A percentile compares a stretch with the other conserved stretches of the same genome.
These are phyloP conservation scores for Allacma fusca DNA, from an alignment of 2,888 invertebrate species.

Conservation along the genomic window DNA sequence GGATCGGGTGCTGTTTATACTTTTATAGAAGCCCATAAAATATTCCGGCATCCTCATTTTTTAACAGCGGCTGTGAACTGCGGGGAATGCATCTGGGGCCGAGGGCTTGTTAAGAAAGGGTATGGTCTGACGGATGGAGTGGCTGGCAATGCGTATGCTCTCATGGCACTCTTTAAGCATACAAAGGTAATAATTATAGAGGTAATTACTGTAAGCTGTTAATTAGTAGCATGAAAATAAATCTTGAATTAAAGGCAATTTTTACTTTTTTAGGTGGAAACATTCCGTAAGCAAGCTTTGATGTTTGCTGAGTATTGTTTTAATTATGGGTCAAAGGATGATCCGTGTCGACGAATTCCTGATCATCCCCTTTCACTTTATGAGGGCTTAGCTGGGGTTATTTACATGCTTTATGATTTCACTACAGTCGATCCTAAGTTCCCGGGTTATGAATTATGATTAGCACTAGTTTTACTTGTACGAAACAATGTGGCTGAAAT, in stretches of 20 bases:
- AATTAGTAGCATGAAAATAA: too few relatives aligned
- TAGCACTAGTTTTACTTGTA: too few relatives aligned
- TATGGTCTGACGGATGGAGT: slow-evolving; percentile 84
- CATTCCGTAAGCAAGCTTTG: slow-evolving; percentile 77
- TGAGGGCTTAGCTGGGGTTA: slow-evolving; percentile 81
- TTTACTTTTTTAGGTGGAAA: slow-evolving; percentile 70
- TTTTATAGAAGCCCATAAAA: slow-evolving; percentile 74
- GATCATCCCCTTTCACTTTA: slow-evolving; percentile 84
- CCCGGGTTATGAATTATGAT: slow-evolving; percentile 73
- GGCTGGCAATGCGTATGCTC: slow-evolving; percentile 85
- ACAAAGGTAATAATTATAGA: slow-evolving; percentile 70
- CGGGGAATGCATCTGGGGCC: slow-evolving; percentile 79
- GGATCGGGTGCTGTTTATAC: slow-evolving; percentile 84
- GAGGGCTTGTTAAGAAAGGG: slow-evolving; percentile 83
- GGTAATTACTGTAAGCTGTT: too few relatives aligned
- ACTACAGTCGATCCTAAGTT: slow-evolving; percentile 73
- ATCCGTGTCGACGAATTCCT: slow-evolving; percentile 66
- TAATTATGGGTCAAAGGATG: slow-evolving; percentile 73
- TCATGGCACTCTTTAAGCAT: slow-evolving; percentile 78
- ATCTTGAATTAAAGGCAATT: too few relatives aligned
- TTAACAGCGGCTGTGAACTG: slow-evolving; percentile 10
- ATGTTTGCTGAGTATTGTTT: slow-evolving; percentile 85
- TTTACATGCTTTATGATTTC: slow-evolving; percentile 78
- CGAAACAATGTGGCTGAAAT: too few relatives aligned
- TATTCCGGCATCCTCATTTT: slow-evolving; percentile 62